Conservation (phyloP, 2,888 invertebrate species). For the Augiades crinisus region DNA sequence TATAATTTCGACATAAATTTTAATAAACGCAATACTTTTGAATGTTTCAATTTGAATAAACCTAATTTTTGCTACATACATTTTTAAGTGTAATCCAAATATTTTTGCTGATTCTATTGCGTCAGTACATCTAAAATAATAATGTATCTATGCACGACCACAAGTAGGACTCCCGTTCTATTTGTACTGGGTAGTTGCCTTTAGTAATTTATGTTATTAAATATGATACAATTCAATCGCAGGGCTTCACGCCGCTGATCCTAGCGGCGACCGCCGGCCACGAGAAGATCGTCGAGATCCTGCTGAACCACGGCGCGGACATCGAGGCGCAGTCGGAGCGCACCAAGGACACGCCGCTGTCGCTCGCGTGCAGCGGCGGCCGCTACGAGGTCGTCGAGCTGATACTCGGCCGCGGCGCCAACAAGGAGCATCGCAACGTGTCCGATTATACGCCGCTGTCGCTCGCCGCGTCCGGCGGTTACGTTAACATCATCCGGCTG, state of each 20-base stretch:
- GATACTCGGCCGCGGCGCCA: conserved; percentile 92
- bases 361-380: conserved; percentile 98
- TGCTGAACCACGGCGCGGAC: conserved; percentile 96
- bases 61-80: too few relatives aligned
- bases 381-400: conserved; percentile 98
- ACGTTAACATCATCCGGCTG: conserved; percentile 98
- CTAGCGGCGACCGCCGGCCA: conserved; percentile 97
- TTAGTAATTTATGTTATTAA: too few relatives aligned
- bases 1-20: too few relatives aligned
- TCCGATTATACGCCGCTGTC: conserved; percentile 99
- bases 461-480: conserved; percentile 98
- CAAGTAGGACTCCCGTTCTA: too few relatives aligned
- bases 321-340: conserved; percentile 99
- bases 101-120: too few relatives aligned
- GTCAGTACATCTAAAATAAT: too few relatives aligned
- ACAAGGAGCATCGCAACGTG: conserved; percentile 99
- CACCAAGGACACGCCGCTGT: conserved; percentile 99
- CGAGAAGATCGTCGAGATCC: conserved; percentile 91
- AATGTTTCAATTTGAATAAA: too few relatives aligned
- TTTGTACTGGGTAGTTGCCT: too few relatives aligned
- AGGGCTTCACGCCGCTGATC: conserved; percentile 97
- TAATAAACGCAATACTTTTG: too few relatives aligned
- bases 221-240: not conserved
- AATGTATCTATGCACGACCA: too few relatives aligned
- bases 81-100: too few relatives aligned